A percentile compares a stretch with the other conserved stretches of the same genome.
phyloP scores from a whole-genome alignment of 1,140 invertebrate genomes.

The Zaprionus ornatus region DNA sequence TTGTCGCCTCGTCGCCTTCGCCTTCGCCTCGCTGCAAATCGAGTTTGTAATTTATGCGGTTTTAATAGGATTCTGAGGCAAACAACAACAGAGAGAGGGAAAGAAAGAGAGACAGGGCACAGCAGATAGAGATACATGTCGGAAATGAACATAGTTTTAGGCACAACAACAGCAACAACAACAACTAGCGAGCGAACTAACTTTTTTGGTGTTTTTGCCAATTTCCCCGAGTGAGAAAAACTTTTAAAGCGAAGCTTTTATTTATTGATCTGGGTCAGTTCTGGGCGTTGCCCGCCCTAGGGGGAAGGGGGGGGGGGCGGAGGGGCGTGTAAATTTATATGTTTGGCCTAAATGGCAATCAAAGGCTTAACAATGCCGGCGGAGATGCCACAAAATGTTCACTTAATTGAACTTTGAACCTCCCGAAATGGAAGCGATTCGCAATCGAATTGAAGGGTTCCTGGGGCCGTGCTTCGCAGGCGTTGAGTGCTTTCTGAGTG shows the following conservation, averaged over 20 bases:
- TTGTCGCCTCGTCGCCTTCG: constrained; percentile 25
- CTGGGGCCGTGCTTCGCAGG: not conserved
- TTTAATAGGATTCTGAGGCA: constrained; percentile 49
- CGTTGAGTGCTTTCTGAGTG: constrained; percentile 34
- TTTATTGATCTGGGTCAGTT: constrained; percentile 65
- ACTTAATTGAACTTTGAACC: constrained; percentile 78
- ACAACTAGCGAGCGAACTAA: constrained; percentile 41
- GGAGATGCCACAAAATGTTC: constrained; percentile 53
- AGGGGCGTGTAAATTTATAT: constrained; percentile 62
- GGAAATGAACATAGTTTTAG: constrained; percentile 79
- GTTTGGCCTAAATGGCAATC: constrained; percentile 71
- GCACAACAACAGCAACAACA: not conserved
- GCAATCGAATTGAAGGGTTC: constrained; percentile 26
- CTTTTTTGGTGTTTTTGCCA: constrained; percentile 78
- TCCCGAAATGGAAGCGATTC: constrained; percentile 16
- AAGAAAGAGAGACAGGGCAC: not conserved
- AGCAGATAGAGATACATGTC: constrained; percentile 32
- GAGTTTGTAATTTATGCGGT: constrained; percentile 55
- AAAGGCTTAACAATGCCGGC: constrained; percentile 67
- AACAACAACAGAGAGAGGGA: constrained; percentile 22
- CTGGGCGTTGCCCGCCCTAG: not conserved
- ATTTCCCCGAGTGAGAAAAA: constrained; percentile 65
- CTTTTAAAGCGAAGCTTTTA: constrained; percentile 60
- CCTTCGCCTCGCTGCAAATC: constrained; percentile 24
- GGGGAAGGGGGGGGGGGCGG: not conserved